phyloP scores from a whole-genome alignment of 2,113 vertebrate species.

The Piaya cayana region DNA sequence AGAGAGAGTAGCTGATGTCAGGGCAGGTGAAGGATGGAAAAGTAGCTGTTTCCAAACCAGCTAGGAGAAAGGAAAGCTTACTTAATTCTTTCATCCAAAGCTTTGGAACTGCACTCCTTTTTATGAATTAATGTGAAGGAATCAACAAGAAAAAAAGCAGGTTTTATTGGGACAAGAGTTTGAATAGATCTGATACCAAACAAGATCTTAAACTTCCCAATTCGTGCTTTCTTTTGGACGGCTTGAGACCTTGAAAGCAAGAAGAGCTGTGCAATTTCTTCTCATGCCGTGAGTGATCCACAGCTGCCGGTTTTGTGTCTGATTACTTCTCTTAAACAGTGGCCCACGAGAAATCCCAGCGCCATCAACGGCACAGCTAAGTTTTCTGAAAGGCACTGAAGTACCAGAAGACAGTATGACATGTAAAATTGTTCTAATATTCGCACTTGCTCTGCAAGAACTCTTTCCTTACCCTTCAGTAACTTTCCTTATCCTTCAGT shows the following conservation, averaged over 20 bases:
- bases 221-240: rapidly evolving
- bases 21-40: not conserved
- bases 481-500: too few relatives aligned
- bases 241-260: not conserved
- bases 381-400: not conserved
- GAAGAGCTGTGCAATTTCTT: not conserved
- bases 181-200: not conserved
- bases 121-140: not conserved
- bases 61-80: not conserved
- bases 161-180: not conserved
- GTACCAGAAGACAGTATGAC: rapidly evolving
- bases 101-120: not conserved
- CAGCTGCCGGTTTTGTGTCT: rapidly evolving
- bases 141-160: not conserved
- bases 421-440: not conserved
- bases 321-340: rapidly evolving
- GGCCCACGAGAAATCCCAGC: not conserved
- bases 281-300: not conserved
- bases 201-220: not conserved
- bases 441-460: rapidly evolving
- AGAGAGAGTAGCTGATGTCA: not conserved
- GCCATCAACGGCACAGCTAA: not conserved
- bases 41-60: not conserved
- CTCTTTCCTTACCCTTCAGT: rapidly evolving
- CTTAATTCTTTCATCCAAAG: not conserved